These are phyloP conservation scores for Eurytoma californica DNA, from an alignment of 2,888 invertebrate genomes.

Conservation along the genomic window DNA sequence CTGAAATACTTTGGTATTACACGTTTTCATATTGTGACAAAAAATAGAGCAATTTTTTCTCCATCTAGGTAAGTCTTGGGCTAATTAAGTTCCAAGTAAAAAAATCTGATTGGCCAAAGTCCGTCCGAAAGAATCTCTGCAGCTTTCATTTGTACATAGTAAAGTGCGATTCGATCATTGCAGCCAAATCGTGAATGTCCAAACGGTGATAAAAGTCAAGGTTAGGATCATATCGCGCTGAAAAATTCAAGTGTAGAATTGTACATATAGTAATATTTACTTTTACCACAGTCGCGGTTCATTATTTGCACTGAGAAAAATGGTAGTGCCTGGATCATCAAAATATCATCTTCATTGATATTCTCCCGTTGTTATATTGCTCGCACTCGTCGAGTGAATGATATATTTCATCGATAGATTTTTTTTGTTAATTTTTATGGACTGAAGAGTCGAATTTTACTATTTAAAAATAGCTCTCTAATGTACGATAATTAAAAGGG, in stretches of 20 bases:
- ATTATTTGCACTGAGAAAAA: slow-evolving; percentile 54
- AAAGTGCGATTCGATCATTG: slow-evolving; percentile 53
- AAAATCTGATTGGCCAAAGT: slow-evolving; percentile 68
- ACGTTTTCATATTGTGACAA: slow-evolving; percentile 45
- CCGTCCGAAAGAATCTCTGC: slow-evolving; percentile 72
- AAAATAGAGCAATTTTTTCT: slow-evolving; percentile 45
- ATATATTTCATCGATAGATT: slow-evolving; percentile 47
- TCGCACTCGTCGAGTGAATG: slow-evolving; percentile 46
- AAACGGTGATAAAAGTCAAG: slow-evolving; percentile 55
- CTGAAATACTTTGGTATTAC: slow-evolving; percentile 41
- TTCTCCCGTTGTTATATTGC: slow-evolving; percentile 54
- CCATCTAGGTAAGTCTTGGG: slow-evolving; percentile 19
- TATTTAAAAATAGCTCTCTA: slow-evolving; percentile 55
- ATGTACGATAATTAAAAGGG: slow-evolving; percentile 50
- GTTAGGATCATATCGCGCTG: slow-evolving; percentile 52
- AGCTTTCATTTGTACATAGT: slow-evolving; percentile 57
- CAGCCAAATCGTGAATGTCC: slow-evolving; percentile 51
- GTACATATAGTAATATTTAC: slow-evolving; percentile 56
- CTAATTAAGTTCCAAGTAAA: slow-evolving; percentile 50
- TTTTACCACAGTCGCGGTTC: slow-evolving; percentile 52
- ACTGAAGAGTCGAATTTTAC: slow-evolving; percentile 53
- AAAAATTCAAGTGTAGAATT: slow-evolving; percentile 54
- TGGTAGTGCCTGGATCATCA: slow-evolving; percentile 55
- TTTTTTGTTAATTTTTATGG: slow-evolving; percentile 53
- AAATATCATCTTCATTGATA: slow-evolving; percentile 52